Evolutionary conservation across 1,140 invertebrate genomes (phyloP), one percentile per base, ranked within the genome.

Genomic region (Saccostrea echinata): DNA sequence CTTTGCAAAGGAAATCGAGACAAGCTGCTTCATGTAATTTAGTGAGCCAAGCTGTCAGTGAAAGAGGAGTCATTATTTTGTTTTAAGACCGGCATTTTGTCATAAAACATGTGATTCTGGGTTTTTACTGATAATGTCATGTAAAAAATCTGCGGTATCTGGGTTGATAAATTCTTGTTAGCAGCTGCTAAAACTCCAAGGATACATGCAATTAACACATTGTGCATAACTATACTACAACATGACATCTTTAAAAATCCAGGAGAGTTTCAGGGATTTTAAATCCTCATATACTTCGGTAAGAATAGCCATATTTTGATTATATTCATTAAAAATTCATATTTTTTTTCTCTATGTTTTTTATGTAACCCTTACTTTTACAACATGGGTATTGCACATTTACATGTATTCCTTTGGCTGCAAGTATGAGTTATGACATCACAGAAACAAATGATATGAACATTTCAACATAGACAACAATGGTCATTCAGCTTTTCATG

Each of bases 211-310:
- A 33, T 76, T 76, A 76, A 16, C 68, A 6, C 9, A 16, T 33
- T 16, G 68, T 33, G 27, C 27, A 30, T 76, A 30, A 30, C 12
- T 27, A 27, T 83, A n/a, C n/a, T 52, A 12, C 13, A 83, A 83
- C 33, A 83, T 83, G 81, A 83, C 81, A 52, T 83, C 81, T n/a
- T 27, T 83, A 35, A 83, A 51, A 83, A 51, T 83, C n/a, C 81
- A 83, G 81, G 81, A 83, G 43, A 83, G 81, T 83, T 83, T 83
- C 24, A 33, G 81, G 33, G 81, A 83, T 53, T 51, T 83, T 24
- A 83, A 83, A 24, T 52, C 18, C 21, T 0, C 81, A 24, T 83
- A 83, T 53, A 51, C 52, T 24, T 83, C 81, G 81, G 81, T 83
- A 83, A 83, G 81, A 61, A 61, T 6, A 6, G 55, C n/a, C 55